Base-by-base conservation (phyloP, 2,797 vertebrate species). In the Labeo calbasu region DNA sequence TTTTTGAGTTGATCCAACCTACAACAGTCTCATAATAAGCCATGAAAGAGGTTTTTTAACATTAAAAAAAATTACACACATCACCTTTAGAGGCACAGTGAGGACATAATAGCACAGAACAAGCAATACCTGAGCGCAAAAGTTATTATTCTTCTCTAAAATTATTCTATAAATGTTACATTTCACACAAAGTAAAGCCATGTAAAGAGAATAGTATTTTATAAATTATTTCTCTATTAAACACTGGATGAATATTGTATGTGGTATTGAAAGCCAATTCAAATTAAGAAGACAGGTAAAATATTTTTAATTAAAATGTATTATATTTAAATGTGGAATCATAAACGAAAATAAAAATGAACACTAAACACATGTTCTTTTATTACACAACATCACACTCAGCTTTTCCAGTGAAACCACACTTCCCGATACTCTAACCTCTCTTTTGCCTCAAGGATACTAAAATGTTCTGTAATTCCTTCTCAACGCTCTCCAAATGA, bases 181-280 rank as follows among this genome's bases (percentile, higher is more conserved):
- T 8, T n/a, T 13, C 36, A 68, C 46, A 32, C 25, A 63, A 63
- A 28, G 25, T 63, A 63, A 68, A 68, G 77, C 61, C 63, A 79
- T 68, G 23, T 51, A 36, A 79, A 53, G 57, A 76, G 28, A 51
- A 66, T 51, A 51, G 3, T 53, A 66, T 53, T 68, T 79, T 2
- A 68, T 68, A 53, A 68, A 79, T 79, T 40, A 68, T 53, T 79
- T 12, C 28, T 53, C n/a, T 55, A 32, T 32, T 32, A 66, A 81
- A 66, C 28, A 71, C 43, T 72, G n/a, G n/a, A 21, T 46, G n/a
- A 48, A 48, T 23, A 23, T 43, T 68, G 25, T 46, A 19, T 48
- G 28, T 65, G 12, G 15, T 48, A 63, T 65, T 32, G 1, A 65
- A 48, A 65, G 21, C 46, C 11, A 8, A 55, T 55, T 9, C 55